Conservation (phyloP, 1,140 invertebrate species). For the Rhyacophila brunnea region DNA sequence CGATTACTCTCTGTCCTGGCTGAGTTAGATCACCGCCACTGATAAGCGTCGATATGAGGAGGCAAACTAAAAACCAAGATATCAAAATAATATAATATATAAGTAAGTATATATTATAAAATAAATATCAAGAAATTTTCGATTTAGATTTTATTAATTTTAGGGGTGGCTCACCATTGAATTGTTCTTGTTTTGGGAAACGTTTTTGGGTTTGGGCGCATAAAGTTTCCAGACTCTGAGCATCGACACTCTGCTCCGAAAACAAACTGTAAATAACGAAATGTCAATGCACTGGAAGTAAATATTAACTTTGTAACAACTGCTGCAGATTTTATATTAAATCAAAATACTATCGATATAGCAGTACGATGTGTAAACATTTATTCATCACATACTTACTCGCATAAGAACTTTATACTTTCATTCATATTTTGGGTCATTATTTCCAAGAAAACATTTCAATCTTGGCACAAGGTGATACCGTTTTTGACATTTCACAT, state of each 20-base stretch:
- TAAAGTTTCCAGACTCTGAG: conserved; percentile 50
- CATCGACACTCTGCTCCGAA: conserved; percentile 53
- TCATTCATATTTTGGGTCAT: conserved; percentile 19
- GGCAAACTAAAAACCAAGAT: conserved; percentile 43
- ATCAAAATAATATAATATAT: no score
- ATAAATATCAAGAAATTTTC: conserved; percentile 6
- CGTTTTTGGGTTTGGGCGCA: conserved; percentile 67
- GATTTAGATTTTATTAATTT: not conserved
- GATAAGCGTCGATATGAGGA: conserved; percentile 49
- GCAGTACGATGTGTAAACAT: not conserved
- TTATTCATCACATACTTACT: conserved; percentile 16
- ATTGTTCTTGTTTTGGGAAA: conserved; percentile 74
- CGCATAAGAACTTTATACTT: conserved; percentile 27
- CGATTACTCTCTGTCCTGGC: conserved; percentile 66
- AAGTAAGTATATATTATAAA: no score
- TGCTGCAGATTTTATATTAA: no score
- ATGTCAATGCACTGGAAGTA: no score
- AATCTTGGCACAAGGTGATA: not conserved
- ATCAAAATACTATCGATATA: no score
- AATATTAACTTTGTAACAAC: no score
- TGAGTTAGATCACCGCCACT: conserved; percentile 49
- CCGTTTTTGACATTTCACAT: not conserved
- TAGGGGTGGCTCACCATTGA: conserved; percentile 58
- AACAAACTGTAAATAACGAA: conserved; percentile 46
- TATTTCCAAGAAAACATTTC: not conserved